A percentile compares a stretch with the other conserved stretches of the same genome.
These are phyloP conservation scores for Neria commutata DNA, from an alignment of 2,888 invertebrate genomes.

Conservation along the genomic window DNA sequence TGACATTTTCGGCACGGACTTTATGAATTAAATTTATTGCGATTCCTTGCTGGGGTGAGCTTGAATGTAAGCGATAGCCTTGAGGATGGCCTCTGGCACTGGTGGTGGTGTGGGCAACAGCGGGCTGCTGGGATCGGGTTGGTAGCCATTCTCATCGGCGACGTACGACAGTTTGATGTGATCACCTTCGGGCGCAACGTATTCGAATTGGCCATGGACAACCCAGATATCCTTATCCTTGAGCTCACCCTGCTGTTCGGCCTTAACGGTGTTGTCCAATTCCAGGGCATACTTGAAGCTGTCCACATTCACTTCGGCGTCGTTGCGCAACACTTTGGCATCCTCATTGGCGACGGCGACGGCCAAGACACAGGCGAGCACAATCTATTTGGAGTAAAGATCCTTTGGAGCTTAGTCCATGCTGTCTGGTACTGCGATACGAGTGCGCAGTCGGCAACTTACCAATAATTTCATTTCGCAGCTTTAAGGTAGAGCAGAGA, in stretches of 20 bases:
- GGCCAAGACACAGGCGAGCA: conserved; percentile 35
- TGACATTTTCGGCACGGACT: too few species aligned
- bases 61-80: conserved; percentile 29
- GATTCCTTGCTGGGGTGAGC: conserved; percentile 28
- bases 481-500: neutral
- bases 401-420: too few species aligned
- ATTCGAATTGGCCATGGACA: conserved; percentile 11
- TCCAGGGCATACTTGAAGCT: conserved; percentile 30
- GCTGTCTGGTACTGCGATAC: too few species aligned
- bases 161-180: conserved; percentile 8
- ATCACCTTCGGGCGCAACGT: conserved; percentile 15
- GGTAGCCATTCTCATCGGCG: conserved; percentile 21
- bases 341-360: conserved; percentile 34
- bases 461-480: conserved; percentile 48
- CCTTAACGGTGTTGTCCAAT: conserved; percentile 29
- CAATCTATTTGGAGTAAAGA: too few species aligned
- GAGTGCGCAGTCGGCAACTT: conserved; percentile 21
- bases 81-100: conserved; percentile 29
- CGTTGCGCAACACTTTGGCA: conserved; percentile 30
- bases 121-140: conserved; percentile 24
- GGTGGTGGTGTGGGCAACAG: conserved; percentile 31
- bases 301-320: conserved; percentile 28
- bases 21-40: too few species aligned
- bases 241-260: conserved; percentile 29
- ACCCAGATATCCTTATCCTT: conserved; percentile 24